A percentile compares a stretch with the other conserved stretches of the same genome.
Evolutionary conservation across 1,140 invertebrate genomes (phyloP).

Genomic region (Episyrphus balteatus): DNA sequence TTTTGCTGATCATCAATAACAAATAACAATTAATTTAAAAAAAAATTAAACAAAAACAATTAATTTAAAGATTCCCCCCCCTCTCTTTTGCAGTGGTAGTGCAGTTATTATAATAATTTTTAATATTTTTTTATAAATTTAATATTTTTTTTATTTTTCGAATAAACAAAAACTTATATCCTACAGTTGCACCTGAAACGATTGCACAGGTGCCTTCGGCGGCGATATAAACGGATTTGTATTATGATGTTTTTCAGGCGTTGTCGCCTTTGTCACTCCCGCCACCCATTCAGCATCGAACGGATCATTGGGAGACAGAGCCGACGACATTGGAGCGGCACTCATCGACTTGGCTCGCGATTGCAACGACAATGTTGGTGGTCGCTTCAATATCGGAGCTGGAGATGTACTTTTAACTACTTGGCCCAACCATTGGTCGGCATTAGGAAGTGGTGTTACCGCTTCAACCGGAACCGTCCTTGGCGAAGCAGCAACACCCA

Average conservation of each 20-base stretch:
- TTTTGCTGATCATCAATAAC: too few relatives aligned
- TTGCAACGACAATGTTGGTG: slow-evolving; percentile 40
- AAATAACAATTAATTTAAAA: too few relatives aligned
- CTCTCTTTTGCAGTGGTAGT: slow-evolving; percentile 58
- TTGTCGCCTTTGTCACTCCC: slow-evolving; percentile 27
- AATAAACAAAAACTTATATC: background rate
- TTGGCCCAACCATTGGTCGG: slow-evolving; percentile 67
- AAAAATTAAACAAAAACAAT: too few relatives aligned
- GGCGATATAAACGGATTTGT: slow-evolving; percentile 45
- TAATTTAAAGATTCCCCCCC: slow-evolving; percentile 38
- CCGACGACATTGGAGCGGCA: slow-evolving; percentile 32
- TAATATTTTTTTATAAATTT: background rate
- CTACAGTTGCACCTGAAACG: slow-evolving; percentile 56
- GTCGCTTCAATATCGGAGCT: slow-evolving; percentile 38
- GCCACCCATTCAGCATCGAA: slow-evolving; percentile 80
- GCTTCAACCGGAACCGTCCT: slow-evolving; percentile 19
- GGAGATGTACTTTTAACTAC: slow-evolving; percentile 47
- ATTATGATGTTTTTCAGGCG: slow-evolving; percentile 25
- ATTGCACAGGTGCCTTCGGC: slow-evolving; percentile 43
- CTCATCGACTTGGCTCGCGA: slow-evolving; percentile 53
- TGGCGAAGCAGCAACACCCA: slow-evolving; percentile 12
- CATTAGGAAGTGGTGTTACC: slow-evolving; percentile 46
- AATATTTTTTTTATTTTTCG: background rate
- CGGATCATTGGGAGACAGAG: slow-evolving; percentile 46
- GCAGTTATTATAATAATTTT: too few relatives aligned